Evolutionary conservation across 2,797 vertebrate species (phyloP).

Genomic region (Micrastur ruficollis): DNA sequence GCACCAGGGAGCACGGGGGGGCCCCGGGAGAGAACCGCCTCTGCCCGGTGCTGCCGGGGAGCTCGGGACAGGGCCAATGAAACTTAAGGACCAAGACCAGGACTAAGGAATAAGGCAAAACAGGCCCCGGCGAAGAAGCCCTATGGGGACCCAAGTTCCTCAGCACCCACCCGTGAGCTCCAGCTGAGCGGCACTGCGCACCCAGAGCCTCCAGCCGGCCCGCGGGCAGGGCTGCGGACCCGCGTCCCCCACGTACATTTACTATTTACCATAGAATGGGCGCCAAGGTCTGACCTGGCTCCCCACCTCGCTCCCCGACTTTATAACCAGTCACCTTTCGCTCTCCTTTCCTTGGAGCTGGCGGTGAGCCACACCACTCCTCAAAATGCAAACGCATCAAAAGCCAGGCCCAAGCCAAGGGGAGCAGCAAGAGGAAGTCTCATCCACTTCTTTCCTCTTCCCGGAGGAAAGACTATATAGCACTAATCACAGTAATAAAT

Average conservation of each 20-base stretch:
- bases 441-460: neutral
- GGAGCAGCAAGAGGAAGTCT: neutral
- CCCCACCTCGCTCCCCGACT: neutral
- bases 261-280: neutral
- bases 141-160: rapidly evolving
- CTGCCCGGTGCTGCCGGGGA: neutral
- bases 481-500: slow-evolving; percentile 7
- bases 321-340: neutral
- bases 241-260: neutral
- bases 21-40: neutral
- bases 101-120: neutral
- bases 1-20: too few relatives aligned
- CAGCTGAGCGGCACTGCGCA: neutral
- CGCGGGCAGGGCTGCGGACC: neutral
- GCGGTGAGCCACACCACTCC: neutral
- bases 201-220: rapidly evolving
- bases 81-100: neutral
- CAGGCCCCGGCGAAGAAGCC: neutral
- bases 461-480: neutral
- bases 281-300: neutral
- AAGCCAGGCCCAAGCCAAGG: neutral
- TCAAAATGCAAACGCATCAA: neutral
- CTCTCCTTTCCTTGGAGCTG: neutral
- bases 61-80: neutral
- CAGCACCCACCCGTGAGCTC: neutral